Evolutionary conservation across 2,888 invertebrate genomes (phyloP).

Genomic region (Bugula neritina): DNA sequence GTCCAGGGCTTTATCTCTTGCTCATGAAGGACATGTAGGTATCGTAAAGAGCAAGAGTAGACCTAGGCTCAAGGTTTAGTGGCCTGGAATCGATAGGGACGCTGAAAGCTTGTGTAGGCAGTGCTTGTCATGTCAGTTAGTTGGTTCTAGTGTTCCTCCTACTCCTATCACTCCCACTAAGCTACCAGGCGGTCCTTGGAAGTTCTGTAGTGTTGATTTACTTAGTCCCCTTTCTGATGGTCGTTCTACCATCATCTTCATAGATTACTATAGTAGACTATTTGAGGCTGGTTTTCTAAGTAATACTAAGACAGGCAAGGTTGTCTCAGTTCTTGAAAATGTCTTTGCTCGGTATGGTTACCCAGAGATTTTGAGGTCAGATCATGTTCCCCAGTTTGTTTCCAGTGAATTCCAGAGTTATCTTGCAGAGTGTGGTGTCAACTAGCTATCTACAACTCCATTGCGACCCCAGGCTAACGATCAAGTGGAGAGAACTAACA

Average conservation of each 20-base stretch:
- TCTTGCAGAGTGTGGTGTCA: not conserved
- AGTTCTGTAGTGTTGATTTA: not conserved
- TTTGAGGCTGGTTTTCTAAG: not conserved
- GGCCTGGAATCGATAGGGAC: not conserved
- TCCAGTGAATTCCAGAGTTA: not conserved
- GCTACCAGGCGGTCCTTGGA: not conserved
- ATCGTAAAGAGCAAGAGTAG: not conserved
- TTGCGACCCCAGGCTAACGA: not conserved
- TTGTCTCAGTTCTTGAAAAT: not conserved
- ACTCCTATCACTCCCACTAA: not conserved
- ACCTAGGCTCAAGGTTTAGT: not conserved
- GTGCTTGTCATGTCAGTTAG: not conserved
- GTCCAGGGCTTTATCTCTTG: not conserved
- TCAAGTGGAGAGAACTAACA: not conserved
- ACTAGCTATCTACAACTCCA: not conserved
- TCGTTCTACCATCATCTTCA: not conserved
- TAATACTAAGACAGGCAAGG: not conserved
- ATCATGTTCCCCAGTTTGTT: not conserved
- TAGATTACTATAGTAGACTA: constrained; percentile 14
- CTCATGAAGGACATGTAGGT: constrained; percentile 5
- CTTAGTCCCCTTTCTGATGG: not conserved
- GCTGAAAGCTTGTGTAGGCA: not conserved
- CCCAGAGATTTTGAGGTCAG: not conserved
- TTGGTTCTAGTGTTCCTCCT: not conserved
- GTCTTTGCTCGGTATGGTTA: not conserved